Percentiles rank a stretch among this genome's conserved stretches.
Conservation (phyloP, 2,888 invertebrate species). For the Tetragonisca angustula region DNA sequence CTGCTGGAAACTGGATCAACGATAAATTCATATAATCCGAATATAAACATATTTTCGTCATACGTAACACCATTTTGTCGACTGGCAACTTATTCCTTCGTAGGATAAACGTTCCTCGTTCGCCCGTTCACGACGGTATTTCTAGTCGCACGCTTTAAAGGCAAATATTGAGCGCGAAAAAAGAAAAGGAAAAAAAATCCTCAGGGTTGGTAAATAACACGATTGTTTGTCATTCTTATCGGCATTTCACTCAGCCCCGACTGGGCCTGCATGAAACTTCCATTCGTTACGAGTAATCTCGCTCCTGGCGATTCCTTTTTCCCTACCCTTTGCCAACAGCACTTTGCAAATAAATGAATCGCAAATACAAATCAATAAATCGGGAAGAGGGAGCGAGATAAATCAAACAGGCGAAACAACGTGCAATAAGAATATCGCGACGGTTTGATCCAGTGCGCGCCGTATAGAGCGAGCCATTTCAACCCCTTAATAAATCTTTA, state of each 20-base stretch:
- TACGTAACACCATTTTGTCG: neutral
- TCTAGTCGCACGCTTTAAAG: slow-evolving; percentile 7
- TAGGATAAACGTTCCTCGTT: neutral
- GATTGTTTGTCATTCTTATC: slow-evolving; percentile 5
- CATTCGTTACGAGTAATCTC: neutral
- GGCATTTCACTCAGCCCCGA: neutral
- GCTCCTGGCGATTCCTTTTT: neutral
- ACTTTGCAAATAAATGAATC: slow-evolving; percentile 1
- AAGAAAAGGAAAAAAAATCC: neutral
- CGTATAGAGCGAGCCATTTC: neutral
- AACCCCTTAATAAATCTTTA: slow-evolving; percentile 1
- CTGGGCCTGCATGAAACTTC: neutral
- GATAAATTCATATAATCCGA: slow-evolving; percentile 39
- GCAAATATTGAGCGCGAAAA: neutral
- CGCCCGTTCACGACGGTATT: neutral
- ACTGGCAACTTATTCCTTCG: neutral
- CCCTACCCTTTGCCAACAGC: neutral
- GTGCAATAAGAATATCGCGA: neutral
- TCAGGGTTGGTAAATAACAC: neutral
- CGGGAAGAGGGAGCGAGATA: neutral
- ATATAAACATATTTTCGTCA: slow-evolving; percentile 23
- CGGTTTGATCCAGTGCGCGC: neutral
- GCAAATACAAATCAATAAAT: neutral
- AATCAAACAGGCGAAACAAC: neutral
- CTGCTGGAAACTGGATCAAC: slow-evolving; percentile 13